Percentiles rank a stretch among this genome's conserved stretches.
Conservation (phyloP, 2,113 vertebrate species). For the Rhea pennata region DNA sequence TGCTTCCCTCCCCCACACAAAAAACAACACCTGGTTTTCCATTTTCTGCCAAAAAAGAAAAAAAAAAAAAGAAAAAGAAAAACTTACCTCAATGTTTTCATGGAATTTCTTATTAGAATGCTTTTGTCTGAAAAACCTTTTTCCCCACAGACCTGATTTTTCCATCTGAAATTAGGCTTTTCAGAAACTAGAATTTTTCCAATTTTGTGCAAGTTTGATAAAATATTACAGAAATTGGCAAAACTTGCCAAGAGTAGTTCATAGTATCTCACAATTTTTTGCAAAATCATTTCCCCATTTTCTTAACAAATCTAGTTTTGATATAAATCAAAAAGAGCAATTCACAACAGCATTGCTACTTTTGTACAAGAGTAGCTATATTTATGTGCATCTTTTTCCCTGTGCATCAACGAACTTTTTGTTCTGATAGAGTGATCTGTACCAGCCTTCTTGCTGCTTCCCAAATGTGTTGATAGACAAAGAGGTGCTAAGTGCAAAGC, state of each 20-base stretch:
- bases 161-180: background rate
- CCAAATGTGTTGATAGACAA: background rate
- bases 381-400: background rate
- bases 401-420: background rate
- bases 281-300: background rate
- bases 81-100: background rate
- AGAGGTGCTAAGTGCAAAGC: background rate
- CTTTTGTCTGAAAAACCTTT: background rate
- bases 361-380: background rate
- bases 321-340: background rate
- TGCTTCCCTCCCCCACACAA: too few relatives aligned
- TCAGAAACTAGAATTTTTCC: background rate
- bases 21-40: background rate
- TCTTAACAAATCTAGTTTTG: background rate
- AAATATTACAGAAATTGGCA: background rate
- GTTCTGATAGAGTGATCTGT: background rate
- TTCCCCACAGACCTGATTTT: background rate
- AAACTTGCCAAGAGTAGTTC: background rate
- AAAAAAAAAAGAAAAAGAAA: background rate
- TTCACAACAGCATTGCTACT: background rate
- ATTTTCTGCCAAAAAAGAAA: background rate
- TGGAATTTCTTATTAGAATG: background rate
- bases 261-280: background rate
- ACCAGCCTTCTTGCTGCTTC: background rate
- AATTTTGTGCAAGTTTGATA: background rate